These are phyloP conservation scores for Illadopsis cleaveri DNA, from an alignment of 2,113 vertebrate species.

Conservation along the genomic window DNA sequence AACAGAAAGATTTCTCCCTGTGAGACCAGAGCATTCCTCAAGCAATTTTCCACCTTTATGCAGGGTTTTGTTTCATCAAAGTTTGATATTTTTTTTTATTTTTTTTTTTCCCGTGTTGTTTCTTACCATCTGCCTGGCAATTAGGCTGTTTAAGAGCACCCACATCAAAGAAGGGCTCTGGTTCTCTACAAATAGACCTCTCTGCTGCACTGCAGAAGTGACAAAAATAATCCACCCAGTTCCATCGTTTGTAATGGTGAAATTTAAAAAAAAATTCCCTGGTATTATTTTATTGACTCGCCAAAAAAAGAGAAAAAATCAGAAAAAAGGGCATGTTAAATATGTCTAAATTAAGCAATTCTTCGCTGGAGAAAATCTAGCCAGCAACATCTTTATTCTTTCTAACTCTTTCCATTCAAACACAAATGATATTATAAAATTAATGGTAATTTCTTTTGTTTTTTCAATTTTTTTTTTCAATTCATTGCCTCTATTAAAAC, in stretches of 20 bases:
- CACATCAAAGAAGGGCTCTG: conserved; percentile 49
- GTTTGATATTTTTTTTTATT: not conserved
- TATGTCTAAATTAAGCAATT: not conserved
- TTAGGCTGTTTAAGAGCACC: conserved; percentile 64
- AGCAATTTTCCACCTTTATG: conserved; percentile 62
- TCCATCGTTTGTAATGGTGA: not conserved
- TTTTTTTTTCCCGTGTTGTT: not conserved
- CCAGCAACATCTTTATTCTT: not conserved
- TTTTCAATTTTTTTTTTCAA: not conserved
- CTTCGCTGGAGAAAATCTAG: not conserved
- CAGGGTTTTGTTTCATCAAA: conserved; percentile 27
- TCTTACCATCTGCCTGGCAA: conserved; percentile 64
- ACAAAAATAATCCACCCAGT: conserved; percentile 11
- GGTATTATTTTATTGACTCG: not conserved
- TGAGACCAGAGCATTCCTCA: conserved; percentile 59
- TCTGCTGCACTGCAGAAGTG: conserved; percentile 14
- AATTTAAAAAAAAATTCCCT: not conserved
- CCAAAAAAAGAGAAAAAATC: not conserved
- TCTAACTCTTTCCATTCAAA: not conserved
- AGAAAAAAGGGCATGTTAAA: not conserved
- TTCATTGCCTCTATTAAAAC: not conserved
- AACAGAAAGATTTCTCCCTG: conserved; percentile 54
- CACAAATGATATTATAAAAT: not conserved
- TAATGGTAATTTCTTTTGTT: not conserved
- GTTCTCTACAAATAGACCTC: conserved; percentile 26